phyloP scores from a whole-genome alignment of 2,113 vertebrate genomes.

The Empidonax traillii region DNA sequence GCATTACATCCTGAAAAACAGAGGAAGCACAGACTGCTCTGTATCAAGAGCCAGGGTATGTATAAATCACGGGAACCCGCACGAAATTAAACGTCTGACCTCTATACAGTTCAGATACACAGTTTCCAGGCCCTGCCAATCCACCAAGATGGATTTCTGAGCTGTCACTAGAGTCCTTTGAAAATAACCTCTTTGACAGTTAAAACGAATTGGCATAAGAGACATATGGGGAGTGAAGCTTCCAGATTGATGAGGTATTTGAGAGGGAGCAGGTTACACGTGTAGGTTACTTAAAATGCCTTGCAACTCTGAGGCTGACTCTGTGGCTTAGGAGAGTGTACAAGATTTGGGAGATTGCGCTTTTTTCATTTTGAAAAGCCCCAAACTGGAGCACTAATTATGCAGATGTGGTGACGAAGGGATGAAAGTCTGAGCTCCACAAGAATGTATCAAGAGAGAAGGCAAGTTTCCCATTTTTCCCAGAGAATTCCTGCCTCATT shows the following conservation, averaged over 20 bases:
- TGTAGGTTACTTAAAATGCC: not conserved
- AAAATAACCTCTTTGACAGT: slow-evolving; percentile 49
- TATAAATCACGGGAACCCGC: slow-evolving; percentile 22
- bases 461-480: not conserved
- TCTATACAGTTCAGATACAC: slow-evolving; percentile 18
- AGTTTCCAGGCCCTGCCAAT: slow-evolving; percentile 50
- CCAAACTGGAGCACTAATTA: not conserved
- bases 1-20: not conserved
- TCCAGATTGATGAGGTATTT: slow-evolving; percentile 56
- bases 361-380: not conserved
- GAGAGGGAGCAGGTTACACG: not conserved
- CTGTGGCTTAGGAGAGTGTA: not conserved
- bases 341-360: not conserved
- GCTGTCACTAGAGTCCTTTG: slow-evolving; percentile 14
- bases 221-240: not conserved
- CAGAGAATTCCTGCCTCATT: not conserved
- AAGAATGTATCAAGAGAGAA: not conserved
- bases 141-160: slow-evolving; percentile 46
- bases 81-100: slow-evolving; percentile 51
- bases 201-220: slow-evolving; percentile 39
- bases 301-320: not conserved
- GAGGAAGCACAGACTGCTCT: not conserved
- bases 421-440: not conserved
- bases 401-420: not conserved
- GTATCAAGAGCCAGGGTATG: not conserved